Percentiles rank a stretch among this genome's conserved stretches.
phyloP scores from a whole-genome alignment of 2,888 invertebrate genomes.

The Sceliomorpha sp. region DNA sequence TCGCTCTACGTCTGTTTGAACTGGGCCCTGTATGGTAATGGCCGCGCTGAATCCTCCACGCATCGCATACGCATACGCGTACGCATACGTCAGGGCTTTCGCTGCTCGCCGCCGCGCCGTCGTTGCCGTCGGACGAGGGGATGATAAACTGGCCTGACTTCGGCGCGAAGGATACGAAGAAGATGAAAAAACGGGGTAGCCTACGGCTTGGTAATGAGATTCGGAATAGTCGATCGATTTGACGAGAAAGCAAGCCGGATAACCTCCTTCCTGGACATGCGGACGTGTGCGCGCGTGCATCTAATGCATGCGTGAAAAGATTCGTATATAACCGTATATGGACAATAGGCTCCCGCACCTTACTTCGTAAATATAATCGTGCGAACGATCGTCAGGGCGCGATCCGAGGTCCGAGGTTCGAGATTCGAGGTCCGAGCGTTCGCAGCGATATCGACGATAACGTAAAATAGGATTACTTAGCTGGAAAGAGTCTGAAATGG shows the following conservation, averaged over 20 bases:
- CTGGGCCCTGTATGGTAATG: constrained; percentile 78
- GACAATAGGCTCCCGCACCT: no score
- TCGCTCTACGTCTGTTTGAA: constrained; percentile 78
- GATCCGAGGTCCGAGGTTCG: no score
- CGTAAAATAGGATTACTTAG: no score
- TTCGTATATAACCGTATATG: no score
- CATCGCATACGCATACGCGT: constrained; percentile 46
- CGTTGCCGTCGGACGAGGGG: constrained; percentile 26
- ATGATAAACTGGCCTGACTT: constrained; percentile 52
- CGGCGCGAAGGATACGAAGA: constrained; percentile 44
- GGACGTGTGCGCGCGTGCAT: no score
- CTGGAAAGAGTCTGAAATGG: no score
- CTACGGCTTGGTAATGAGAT: constrained; percentile 46
- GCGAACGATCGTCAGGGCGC: no score
- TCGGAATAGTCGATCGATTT: constrained; percentile 53
- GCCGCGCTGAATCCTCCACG: constrained; percentile 47
- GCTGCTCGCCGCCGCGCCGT: constrained; percentile 35
- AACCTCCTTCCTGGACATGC: constrained; percentile 2
- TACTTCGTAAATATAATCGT: no score
- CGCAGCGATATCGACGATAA: no score
- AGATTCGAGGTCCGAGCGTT: no score
- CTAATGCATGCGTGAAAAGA: no score
- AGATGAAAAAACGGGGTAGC: constrained; percentile 43
- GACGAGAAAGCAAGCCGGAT: constrained; percentile 34
- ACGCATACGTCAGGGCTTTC: constrained; percentile 31